phyloP scores from a whole-genome alignment of 2,888 invertebrate species.

The Euplagia quadripunctaria region DNA sequence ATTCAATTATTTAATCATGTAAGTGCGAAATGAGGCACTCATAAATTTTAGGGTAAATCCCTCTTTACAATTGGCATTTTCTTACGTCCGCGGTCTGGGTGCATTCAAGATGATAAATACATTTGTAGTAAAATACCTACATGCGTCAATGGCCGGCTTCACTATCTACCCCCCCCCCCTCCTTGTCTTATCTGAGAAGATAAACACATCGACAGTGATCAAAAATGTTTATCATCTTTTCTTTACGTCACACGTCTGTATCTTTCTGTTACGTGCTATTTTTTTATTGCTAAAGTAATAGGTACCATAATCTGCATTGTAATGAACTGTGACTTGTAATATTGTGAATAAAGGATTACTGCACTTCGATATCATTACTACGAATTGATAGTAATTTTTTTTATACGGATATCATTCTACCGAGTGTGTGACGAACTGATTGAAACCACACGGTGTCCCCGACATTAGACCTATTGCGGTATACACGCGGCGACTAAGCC shows the following conservation, averaged over 20 bases:
- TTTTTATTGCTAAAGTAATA: conserved; percentile 28
- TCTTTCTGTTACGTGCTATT: conserved; percentile 36
- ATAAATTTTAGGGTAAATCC: background rate
- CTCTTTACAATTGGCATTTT: background rate
- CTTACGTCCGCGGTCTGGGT: background rate
- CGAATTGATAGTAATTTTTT: background rate
- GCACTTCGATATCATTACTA: background rate
- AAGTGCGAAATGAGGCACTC: background rate
- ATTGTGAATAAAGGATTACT: conserved; percentile 24
- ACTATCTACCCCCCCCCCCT: conserved; percentile 25
- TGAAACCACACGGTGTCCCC: conserved; percentile 11
- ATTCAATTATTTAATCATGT: too few species aligned
- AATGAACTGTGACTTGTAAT: conserved; percentile 38
- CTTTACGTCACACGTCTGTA: conserved; percentile 29
- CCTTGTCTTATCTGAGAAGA: conserved; percentile 48
- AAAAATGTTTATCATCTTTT: conserved; percentile 24
- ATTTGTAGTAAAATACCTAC: background rate
- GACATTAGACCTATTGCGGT: conserved; percentile 6
- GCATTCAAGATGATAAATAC: background rate
- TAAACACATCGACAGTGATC: conserved; percentile 42
- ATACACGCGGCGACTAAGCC: background rate
- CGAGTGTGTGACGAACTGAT: conserved; percentile 12
- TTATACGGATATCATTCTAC: background rate
- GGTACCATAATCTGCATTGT: conserved; percentile 12
- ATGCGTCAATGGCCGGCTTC: conserved; percentile 44